phyloP scores from a whole-genome alignment of 2,797 vertebrate genomes.

The Sebastolobus alascanus region DNA sequence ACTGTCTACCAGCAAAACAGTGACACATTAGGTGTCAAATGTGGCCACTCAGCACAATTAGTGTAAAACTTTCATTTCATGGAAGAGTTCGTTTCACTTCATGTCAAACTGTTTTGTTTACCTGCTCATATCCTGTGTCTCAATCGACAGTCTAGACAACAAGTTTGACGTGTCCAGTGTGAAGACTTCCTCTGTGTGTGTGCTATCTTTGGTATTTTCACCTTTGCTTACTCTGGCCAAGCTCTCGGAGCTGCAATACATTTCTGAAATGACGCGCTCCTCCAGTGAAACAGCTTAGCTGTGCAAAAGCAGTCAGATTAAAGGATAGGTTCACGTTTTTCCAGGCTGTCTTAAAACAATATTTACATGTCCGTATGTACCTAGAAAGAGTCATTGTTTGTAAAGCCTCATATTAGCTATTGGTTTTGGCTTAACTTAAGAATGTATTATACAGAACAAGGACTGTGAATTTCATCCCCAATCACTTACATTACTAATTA shows the following conservation, averaged over 20 bases:
- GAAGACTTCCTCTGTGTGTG: constrained; percentile 6
- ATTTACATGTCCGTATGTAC: not conserved
- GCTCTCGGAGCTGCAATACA: not conserved
- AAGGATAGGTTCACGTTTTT: not conserved
- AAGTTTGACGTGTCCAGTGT: constrained; percentile 4
- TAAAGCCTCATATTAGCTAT: not conserved
- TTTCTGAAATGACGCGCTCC: constrained; percentile 4
- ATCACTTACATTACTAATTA: not conserved
- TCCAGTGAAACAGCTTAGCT: not conserved
- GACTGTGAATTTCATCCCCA: not conserved
- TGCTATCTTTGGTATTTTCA: constrained; percentile 12
- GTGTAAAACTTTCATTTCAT: not conserved
- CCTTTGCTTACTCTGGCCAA: too few species aligned
- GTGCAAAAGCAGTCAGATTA: not conserved
- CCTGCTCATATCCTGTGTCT: constrained; percentile 37
- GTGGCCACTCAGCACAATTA: too few species aligned
- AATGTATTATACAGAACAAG: not conserved
- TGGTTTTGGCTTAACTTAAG: not conserved
- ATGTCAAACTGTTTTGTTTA: constrained; percentile 18
- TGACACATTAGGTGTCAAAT: not conserved
- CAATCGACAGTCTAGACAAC: constrained; percentile 34
- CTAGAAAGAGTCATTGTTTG: not conserved
- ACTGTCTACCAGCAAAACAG: constrained; percentile 9
- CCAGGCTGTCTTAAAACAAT: not conserved
- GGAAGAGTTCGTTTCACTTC: constrained; percentile 5